phyloP scores from a whole-genome alignment of 1,140 invertebrate species.

The Diploscapter pachys region DNA sequence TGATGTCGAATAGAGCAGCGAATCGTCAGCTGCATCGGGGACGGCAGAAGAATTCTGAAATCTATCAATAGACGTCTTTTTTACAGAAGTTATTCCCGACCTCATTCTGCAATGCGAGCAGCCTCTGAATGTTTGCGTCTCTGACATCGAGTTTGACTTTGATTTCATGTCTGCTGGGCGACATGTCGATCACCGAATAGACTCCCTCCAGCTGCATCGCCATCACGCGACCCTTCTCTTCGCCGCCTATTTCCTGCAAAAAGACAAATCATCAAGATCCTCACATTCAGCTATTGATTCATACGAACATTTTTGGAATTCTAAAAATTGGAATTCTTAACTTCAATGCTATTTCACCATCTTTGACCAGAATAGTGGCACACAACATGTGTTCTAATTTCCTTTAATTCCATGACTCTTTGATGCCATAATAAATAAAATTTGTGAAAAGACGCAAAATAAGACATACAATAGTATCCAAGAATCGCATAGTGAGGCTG shows the following conservation, averaged over 20 bases:
- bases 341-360: neutral
- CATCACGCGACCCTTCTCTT: no score
- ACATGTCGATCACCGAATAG: neutral
- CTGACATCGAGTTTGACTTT: slow-evolving; percentile 62
- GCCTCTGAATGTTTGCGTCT: slow-evolving; percentile 75
- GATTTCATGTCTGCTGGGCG: slow-evolving; percentile 43
- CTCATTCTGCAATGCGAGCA: slow-evolving; percentile 22
- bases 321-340: neutral
- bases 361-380: neutral
- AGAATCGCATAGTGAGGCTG: slow-evolving; percentile 70
- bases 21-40: slow-evolving; percentile 13
- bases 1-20: slow-evolving; percentile 31
- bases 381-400: neutral
- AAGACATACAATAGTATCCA: slow-evolving; percentile 41
- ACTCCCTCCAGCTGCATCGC: no score
- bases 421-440: no score
- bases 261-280: no score
- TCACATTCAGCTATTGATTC: neutral
- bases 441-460: neutral
- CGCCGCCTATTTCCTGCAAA: no score
- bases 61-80: slow-evolving; percentile 3
- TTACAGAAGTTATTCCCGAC: slow-evolving; percentile 9
- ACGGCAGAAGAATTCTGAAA: neutral
- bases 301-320: neutral
- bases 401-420: neutral